phyloP scores from a whole-genome alignment of 1,140 invertebrate species.

The Bursaphelenchus mucronatus region DNA sequence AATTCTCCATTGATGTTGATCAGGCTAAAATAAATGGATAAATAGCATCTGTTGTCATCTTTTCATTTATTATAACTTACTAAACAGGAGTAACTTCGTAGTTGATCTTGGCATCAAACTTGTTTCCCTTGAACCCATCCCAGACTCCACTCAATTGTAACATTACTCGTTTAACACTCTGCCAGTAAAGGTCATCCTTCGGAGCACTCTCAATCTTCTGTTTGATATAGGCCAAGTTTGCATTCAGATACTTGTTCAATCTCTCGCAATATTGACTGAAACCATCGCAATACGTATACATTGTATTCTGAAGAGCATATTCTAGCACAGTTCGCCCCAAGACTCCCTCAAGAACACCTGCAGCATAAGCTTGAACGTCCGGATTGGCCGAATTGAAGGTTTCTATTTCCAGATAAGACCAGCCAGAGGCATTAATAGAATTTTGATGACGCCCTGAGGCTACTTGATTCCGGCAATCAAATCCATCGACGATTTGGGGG shows the following conservation, averaged over 20 bases:
- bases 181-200: constrained; percentile 55
- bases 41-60: constrained; percentile 10
- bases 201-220: constrained; percentile 36
- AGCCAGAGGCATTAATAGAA: constrained; percentile 51
- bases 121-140: constrained; percentile 68
- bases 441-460: constrained; percentile 54
- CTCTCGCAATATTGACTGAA: constrained; percentile 53
- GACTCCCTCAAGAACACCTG: constrained; percentile 63
- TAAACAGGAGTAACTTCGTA: constrained; percentile 21
- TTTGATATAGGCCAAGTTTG: constrained; percentile 53
- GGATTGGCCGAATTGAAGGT: constrained; percentile 27
- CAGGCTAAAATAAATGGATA: constrained; percentile 12
- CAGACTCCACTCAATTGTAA: constrained; percentile 68
- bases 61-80: constrained; percentile 27
- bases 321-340: constrained; percentile 34
- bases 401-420: constrained; percentile 58
- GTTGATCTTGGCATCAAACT: constrained; percentile 45
- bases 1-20: constrained; percentile 66
- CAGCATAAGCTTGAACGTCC: constrained; percentile 51
- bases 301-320: constrained; percentile 44
- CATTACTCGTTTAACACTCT: constrained; percentile 60
- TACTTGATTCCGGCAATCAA: constrained; percentile 54
- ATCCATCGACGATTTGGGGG: constrained; percentile 46
- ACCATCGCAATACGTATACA: constrained; percentile 52
- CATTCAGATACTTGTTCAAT: constrained; percentile 40